Evolutionary conservation across 2,888 invertebrate species (phyloP).

Genomic region (Rhorus exstirpatorius): DNA sequence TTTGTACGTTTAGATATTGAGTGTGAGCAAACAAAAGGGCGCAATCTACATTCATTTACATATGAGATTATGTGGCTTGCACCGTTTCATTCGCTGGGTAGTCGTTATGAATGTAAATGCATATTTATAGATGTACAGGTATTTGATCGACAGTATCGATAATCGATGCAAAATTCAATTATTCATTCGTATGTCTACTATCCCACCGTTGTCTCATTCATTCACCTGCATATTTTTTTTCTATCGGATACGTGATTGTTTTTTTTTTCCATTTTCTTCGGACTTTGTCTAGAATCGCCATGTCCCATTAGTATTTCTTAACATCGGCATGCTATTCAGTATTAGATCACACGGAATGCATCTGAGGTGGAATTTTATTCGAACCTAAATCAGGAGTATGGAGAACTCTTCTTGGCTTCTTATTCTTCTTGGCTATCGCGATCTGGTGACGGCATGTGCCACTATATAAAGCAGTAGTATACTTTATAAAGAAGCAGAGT

Average conservation of each 20-base stretch:
- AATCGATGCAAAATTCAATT: conserved; percentile 50
- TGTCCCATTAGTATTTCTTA: not conserved
- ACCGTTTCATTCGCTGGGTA: not conserved
- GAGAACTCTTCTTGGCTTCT: too few relatives aligned
- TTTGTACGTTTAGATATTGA: not conserved
- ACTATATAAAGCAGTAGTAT: too few relatives aligned
- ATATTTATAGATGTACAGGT: conserved; percentile 52
- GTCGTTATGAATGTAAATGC: conserved; percentile 17
- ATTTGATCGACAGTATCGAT: conserved; percentile 63
- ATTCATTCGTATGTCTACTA: conserved; percentile 50
- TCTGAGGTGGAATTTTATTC: not conserved
- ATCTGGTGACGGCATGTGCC: too few relatives aligned
- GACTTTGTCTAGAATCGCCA: conserved; percentile 3
- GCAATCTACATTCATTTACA: conserved; percentile 11
- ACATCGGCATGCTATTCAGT: conserved; percentile 3
- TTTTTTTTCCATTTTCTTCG: not conserved
- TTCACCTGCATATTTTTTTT: conserved; percentile 30
- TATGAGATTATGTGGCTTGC: not conserved
- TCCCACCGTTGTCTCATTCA: conserved; percentile 48
- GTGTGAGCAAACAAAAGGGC: not conserved
- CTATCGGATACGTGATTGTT: conserved; percentile 4
- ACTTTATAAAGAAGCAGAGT: not conserved
- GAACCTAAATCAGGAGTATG: not conserved
- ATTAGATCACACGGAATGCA: not conserved
- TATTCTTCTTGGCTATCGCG: too few relatives aligned